Evolutionary conservation across 2,797 vertebrate species (phyloP).

Genomic region (Malurus splendens): DNA sequence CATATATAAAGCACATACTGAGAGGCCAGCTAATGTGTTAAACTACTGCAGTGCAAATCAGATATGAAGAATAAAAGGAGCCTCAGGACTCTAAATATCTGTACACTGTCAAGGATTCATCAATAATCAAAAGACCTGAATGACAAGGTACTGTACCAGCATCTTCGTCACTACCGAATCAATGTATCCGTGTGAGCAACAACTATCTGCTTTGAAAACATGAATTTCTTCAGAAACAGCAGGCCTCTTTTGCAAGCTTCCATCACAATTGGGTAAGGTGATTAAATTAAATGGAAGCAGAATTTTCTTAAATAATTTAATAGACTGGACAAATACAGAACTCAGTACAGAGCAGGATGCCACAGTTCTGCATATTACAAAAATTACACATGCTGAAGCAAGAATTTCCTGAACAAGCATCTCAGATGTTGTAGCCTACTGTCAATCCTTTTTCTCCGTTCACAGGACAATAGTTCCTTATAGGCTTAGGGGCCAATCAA

Average conservation of each 20-base stretch:
- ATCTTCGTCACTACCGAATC: background rate
- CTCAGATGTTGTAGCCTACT: background rate
- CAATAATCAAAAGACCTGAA: slow-evolving; percentile 15
- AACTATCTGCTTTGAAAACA: background rate
- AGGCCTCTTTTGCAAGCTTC: background rate
- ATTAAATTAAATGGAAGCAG: slow-evolving; percentile 14
- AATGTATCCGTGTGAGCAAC: background rate
- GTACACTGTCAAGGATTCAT: background rate
- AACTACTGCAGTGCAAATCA: background rate
- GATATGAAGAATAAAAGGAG: background rate
- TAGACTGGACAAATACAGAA: background rate
- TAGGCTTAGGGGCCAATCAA: background rate
- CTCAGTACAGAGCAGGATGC: background rate
- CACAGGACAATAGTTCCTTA: slow-evolving; percentile 15
- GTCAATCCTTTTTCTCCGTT: background rate
- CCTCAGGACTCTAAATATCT: slow-evolving; percentile 7
- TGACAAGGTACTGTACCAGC: background rate
- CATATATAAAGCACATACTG: background rate
- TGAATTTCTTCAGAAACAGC: background rate
- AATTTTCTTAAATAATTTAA: slow-evolving; percentile 22
- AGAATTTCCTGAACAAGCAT: background rate
- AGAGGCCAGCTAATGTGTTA: background rate
- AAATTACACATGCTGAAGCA: background rate
- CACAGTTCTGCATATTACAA: background rate
- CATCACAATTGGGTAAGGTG: background rate